A percentile compares a stretch with the other conserved stretches of the same genome.
phyloP scores from a whole-genome alignment of 37 sponge, comb jelly and placozoan species.

The Halichondria panicea region DNA sequence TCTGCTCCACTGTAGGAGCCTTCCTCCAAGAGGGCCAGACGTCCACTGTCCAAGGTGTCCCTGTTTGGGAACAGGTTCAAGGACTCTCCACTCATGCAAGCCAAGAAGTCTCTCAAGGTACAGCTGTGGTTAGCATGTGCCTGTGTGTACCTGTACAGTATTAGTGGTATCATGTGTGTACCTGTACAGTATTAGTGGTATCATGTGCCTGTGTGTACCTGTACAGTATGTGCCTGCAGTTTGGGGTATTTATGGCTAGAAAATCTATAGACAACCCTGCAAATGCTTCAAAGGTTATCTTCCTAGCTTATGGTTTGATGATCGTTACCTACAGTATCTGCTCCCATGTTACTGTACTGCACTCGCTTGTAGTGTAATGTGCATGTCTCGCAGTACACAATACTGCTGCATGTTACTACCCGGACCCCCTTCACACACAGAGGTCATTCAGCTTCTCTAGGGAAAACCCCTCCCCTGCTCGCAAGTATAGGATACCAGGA shows the following conservation, averaged over 20 bases:
- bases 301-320: no score
- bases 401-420: neutral
- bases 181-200: no score
- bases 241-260: no score
- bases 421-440: conserved; percentile 4
- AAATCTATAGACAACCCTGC: no score
- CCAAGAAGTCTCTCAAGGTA: conserved; percentile 41
- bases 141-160: no score
- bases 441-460: conserved; percentile 53
- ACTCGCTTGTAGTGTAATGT: neutral
- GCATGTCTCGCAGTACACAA: neutral
- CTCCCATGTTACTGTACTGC: no score
- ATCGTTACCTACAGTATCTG: no score
- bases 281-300: no score
- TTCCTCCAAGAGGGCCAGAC: conserved; percentile 25
- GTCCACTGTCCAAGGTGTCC: conserved; percentile 42
- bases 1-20: conserved; percentile 19
- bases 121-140: no score
- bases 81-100: conserved; percentile 35
- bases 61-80: conserved; percentile 28
- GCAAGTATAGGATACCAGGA: conserved; percentile 17
- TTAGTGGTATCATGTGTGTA: no score
- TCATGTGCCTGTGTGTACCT: no score
- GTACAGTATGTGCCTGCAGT: no score
- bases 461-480: conserved; percentile 19